Conservation (phyloP, 2,113 vertebrate genomes). For the Rhombomys opimus region DNA sequence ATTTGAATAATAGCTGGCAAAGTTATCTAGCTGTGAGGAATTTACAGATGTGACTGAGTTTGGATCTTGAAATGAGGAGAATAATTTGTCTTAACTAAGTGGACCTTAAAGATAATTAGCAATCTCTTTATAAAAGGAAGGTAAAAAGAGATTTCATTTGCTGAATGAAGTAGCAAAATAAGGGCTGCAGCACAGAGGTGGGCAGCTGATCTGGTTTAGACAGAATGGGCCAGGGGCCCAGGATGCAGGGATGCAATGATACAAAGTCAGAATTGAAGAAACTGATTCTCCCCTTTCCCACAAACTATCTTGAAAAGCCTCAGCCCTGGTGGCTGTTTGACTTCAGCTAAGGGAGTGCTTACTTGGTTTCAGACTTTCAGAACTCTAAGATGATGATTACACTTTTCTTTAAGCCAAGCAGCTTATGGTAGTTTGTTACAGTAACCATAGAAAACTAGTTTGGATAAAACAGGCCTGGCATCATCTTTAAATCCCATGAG, state of each 20-base stretch:
- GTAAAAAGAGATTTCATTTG: not conserved
- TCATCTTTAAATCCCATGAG: not conserved
- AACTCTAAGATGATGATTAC: not conserved
- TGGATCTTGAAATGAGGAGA: not conserved
- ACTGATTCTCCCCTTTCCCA: not conserved
- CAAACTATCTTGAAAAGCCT: not conserved
- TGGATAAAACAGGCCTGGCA: no score
- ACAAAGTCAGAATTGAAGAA: not conserved
- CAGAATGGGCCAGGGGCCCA: not conserved
- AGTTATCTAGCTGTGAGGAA: not conserved
- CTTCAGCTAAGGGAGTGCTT: not conserved
- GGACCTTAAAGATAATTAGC: not conserved
- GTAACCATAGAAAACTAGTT: not conserved
- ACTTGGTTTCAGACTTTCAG: slow-evolving; percentile 1
- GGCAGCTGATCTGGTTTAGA: not conserved
- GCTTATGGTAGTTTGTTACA: not conserved
- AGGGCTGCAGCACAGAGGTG: not conserved
- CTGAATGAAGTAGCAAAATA: not conserved
- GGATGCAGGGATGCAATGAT: not conserved
- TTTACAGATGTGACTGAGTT: not conserved
- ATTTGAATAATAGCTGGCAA: not conserved
- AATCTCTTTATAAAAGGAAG: not conserved
- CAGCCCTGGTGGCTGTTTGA: not conserved
- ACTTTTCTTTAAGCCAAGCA: not conserved
- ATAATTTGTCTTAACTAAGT: not conserved